These are phyloP conservation scores for Eira barbara DNA, from an alignment of 2,113 vertebrate species.

Conservation along the genomic window DNA sequence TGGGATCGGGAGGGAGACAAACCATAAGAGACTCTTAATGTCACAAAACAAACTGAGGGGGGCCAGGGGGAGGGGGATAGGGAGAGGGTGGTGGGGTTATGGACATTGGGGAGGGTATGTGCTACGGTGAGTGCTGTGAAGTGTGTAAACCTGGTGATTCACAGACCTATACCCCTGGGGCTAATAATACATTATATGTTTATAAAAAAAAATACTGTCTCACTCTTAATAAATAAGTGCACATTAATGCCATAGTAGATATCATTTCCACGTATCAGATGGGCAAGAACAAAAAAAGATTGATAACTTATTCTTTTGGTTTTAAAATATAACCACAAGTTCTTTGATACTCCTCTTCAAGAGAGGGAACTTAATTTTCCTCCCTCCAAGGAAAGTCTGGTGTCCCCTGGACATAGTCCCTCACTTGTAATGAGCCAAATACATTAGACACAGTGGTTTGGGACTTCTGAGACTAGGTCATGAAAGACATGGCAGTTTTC, in stretches of 20 bases:
- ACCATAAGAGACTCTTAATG: too few relatives aligned
- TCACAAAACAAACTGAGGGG: too few relatives aligned
- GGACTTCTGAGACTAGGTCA: neutral
- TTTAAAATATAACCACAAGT: conserved; percentile 25
- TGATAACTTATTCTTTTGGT: neutral
- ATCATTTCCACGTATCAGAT: neutral
- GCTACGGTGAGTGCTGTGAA: too few relatives aligned
- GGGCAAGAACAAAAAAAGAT: neutral
- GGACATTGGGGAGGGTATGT: too few relatives aligned
- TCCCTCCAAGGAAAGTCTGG: neutral
- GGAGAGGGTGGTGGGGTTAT: too few relatives aligned
- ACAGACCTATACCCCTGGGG: too few relatives aligned
- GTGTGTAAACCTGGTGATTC: too few relatives aligned
- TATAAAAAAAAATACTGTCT: neutral
- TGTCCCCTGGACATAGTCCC: neutral
- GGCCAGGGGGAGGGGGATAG: too few relatives aligned
- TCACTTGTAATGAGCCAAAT: neutral
- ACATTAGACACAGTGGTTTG: neutral
- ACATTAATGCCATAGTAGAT: neutral
- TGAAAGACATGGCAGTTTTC: neutral
- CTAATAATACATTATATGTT: too few relatives aligned
- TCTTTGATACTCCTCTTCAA: neutral
- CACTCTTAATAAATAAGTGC: neutral
- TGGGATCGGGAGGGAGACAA: too few relatives aligned
- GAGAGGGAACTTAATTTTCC: neutral